phyloP scores from a whole-genome alignment of 2,113 vertebrate species.

The Chitala chitala region DNA sequence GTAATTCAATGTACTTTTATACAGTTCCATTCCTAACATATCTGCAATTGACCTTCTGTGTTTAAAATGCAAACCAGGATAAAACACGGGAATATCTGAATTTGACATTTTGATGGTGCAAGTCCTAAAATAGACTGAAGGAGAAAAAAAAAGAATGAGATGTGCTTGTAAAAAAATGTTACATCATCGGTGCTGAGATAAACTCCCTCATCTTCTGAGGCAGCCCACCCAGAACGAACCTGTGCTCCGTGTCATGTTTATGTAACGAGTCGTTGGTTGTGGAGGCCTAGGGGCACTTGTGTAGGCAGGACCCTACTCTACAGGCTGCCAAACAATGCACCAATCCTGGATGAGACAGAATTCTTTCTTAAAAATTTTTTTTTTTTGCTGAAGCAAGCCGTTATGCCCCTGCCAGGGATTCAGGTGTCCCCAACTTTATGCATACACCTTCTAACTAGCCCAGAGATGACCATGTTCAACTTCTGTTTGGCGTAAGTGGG shows the following conservation, averaged over 20 bases:
- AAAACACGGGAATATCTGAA: neutral
- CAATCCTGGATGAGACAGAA: no score
- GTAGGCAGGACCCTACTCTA: no score
- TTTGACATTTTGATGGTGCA: neutral
- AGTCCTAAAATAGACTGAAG: constrained; percentile 3
- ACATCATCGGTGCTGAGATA: constrained; percentile 2
- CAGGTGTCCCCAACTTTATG: neutral
- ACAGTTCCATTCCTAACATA: no score
- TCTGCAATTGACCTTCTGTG: no score
- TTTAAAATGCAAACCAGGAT: neutral
- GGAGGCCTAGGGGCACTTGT: neutral
- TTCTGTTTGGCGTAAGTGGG: no score
- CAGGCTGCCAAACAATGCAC: no score
- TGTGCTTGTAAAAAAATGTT: constrained; percentile 10
- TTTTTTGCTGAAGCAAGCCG: no score
- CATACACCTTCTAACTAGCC: neutral
- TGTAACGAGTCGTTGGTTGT: constrained; percentile 5
- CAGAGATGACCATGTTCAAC: no score
- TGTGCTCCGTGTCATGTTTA: neutral
- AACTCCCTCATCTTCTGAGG: neutral
- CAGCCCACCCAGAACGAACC: neutral
- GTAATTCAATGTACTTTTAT: no score
- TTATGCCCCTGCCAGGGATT: no score
- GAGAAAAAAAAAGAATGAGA: constrained; percentile 4
- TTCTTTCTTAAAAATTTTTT: no score